These are phyloP conservation scores for Nettapus auritus DNA, from an alignment of 2,113 vertebrate species.

Conservation along the genomic window DNA sequence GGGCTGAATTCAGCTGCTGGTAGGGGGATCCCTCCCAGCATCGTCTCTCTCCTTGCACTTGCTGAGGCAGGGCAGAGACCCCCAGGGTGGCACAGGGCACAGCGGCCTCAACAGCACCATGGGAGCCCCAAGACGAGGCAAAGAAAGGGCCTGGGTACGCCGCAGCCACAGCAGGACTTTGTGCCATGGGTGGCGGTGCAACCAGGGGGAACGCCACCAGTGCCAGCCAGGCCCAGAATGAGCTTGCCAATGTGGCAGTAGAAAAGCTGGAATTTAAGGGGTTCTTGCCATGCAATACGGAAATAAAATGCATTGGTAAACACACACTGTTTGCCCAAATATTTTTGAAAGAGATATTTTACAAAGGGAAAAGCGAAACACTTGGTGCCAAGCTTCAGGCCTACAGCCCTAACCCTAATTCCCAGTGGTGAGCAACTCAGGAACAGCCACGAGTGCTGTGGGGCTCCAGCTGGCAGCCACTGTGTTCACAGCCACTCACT, in stretches of 20 bases:
- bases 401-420: background rate
- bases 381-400: background rate
- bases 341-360: background rate
- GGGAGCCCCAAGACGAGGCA: accelerated
- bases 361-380: background rate
- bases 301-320: background rate
- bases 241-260: background rate
- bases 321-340: background rate
- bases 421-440: accelerated
- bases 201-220: accelerated
- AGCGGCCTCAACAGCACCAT: accelerated
- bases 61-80: accelerated
- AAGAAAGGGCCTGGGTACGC: background rate
- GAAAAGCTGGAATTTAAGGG: background rate
- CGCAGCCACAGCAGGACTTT: background rate
- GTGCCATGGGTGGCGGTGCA: accelerated
- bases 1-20: background rate
- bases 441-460: accelerated
- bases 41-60: background rate
- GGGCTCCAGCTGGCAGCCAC: accelerated
- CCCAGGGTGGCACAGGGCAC: no score
- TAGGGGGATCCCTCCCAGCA: background rate
- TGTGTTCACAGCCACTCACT: background rate
- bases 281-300: background rate
- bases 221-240: background rate